Conservation (phyloP, 2,797 vertebrate species). For the Echeneis naucrates region DNA sequence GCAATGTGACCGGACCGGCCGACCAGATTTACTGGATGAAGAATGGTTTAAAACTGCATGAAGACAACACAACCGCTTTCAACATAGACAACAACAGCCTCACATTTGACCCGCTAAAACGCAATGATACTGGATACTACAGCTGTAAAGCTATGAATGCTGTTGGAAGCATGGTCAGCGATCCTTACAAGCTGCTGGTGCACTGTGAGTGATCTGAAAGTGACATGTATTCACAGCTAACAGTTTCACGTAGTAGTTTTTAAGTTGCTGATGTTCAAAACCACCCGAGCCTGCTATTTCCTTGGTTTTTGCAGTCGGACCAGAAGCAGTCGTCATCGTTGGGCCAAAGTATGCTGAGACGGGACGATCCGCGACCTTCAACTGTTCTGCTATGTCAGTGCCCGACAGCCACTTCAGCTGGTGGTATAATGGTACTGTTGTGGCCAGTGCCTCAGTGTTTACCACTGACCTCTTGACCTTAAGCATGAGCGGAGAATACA, state of each 20-base stretch:
- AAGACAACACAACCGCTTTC: conserved; percentile 30
- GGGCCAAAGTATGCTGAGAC: conserved; percentile 57
- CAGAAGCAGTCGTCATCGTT: conserved; percentile 42
- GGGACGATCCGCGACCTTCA: conserved; percentile 40
- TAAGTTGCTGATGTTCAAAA: not conserved
- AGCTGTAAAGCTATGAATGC: conserved; percentile 61
- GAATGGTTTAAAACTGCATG: conserved; percentile 24
- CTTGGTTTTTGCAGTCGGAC: conserved; percentile 73
- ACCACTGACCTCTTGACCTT: conserved; percentile 28
- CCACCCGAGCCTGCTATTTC: not conserved
- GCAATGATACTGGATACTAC: conserved; percentile 61
- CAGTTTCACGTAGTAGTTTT: not conserved
- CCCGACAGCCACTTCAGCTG: conserved; percentile 74
- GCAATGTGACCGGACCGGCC: conserved; percentile 56
- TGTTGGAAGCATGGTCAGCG: conserved; percentile 53
- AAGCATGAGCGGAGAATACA: conserved; percentile 75
- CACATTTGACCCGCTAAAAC: conserved; percentile 47
- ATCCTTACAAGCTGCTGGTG: conserved; percentile 47
- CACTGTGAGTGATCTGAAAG: conserved; percentile 73
- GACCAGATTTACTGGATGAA: conserved; percentile 71
- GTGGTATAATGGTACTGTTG: conserved; percentile 63
- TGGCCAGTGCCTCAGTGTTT: conserved; percentile 52
- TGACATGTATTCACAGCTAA: not conserved
- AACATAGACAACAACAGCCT: conserved; percentile 52
- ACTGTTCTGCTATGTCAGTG: conserved; percentile 68